These are phyloP conservation scores for Adelges cooleyi DNA, from an alignment of 1,140 invertebrate genomes.

Conservation along the genomic window DNA sequence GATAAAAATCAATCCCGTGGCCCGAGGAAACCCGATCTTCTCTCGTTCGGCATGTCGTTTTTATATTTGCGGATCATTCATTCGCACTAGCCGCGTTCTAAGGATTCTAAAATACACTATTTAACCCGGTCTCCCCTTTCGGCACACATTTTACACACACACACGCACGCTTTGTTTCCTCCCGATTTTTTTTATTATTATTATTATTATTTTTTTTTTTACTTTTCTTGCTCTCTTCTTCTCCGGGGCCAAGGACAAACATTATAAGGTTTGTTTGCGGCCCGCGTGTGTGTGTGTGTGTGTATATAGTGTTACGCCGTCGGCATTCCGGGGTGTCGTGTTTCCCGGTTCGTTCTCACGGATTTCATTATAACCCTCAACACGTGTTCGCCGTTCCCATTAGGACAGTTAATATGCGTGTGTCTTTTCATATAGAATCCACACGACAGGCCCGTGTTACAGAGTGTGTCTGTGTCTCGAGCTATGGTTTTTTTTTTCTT, in stretches of 20 bases:
- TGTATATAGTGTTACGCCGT: constrained; percentile 25
- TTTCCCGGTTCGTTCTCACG: constrained; percentile 23
- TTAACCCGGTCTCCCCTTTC: background rate
- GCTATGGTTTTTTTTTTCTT: too few species aligned
- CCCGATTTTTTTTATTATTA: background rate
- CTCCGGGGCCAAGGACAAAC: constrained; percentile 14
- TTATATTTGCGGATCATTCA: background rate
- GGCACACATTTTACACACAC: background rate
- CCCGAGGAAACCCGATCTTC: background rate
- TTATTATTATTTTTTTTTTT: background rate
- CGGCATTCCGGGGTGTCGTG: constrained; percentile 27
- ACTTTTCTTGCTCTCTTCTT: background rate
- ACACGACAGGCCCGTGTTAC: too few species aligned
- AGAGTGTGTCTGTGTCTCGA: too few species aligned
- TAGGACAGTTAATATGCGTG: constrained; percentile 6
- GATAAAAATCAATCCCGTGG: background rate
- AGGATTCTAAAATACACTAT: background rate
- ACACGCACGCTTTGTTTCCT: background rate
- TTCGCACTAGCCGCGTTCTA: background rate
- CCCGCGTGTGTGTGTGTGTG: background rate
- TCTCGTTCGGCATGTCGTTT: background rate
- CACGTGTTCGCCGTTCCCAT: background rate
- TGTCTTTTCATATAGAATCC: background rate
- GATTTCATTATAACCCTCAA: constrained; percentile 20
- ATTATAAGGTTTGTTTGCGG: constrained; percentile 25